Evolutionary conservation across 2,113 vertebrate species (phyloP).

Genomic region (Potamarius usumacintae): DNA sequence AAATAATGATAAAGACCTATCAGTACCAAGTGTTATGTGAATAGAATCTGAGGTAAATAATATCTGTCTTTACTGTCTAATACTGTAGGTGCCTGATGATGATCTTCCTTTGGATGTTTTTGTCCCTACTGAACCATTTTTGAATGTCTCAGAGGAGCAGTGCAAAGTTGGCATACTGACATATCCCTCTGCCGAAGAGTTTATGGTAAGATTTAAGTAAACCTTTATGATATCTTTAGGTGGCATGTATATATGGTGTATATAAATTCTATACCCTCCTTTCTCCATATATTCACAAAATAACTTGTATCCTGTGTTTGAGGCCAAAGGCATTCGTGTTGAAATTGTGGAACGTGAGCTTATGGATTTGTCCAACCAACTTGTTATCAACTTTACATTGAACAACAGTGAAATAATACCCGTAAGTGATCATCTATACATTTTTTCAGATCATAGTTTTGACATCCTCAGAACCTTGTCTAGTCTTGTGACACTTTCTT

Average conservation of each 20-base stretch:
- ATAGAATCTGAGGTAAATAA: not conserved
- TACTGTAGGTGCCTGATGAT: constrained; percentile 1
- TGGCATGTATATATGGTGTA: not conserved
- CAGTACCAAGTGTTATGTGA: not conserved
- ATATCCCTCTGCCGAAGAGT: constrained; percentile 44
- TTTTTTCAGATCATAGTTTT: not conserved
- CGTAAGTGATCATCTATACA: constrained; percentile 23
- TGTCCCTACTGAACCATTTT: constrained; percentile 54
- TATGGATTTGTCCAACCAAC: not conserved
- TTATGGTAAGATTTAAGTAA: constrained; percentile 54
- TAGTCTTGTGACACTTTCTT: not conserved
- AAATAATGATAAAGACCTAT: not conserved
- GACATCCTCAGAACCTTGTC: not conserved
- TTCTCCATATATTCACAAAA: constrained; percentile 39
- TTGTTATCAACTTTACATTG: not conserved
- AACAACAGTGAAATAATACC: constrained; percentile 1
- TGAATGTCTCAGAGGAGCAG: not conserved
- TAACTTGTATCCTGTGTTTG: not conserved
- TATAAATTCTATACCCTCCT: not conserved
- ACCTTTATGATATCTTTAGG: not conserved
- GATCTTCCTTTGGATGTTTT: not conserved
- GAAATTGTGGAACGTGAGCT: constrained; percentile 15
- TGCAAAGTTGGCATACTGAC: constrained; percentile 52
- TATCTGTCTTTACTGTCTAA: not conserved
- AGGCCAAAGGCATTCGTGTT: constrained; percentile 57